These are phyloP conservation scores for Hemichromis elongatus DNA, from an alignment of 2,113 vertebrate genomes.

Conservation along the genomic window DNA sequence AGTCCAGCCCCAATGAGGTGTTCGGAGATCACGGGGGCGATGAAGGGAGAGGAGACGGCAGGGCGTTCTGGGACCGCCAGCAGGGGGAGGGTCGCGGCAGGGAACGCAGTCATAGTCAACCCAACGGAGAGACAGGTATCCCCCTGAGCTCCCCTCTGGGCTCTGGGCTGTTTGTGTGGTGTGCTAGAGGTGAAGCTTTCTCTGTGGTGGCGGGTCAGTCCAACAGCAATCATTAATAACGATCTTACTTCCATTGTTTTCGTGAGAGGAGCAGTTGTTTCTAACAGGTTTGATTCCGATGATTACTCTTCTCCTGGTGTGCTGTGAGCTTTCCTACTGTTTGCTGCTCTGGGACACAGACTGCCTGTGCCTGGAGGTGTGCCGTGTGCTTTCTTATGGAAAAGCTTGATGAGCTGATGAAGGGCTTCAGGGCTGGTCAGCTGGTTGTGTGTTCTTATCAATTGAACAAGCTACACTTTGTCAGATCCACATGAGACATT, in stretches of 20 bases:
- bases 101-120: constrained; percentile 28
- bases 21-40: constrained; percentile 41
- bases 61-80: constrained; percentile 10
- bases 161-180: constrained; percentile 38
- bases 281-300: background rate
- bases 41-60: constrained; percentile 13
- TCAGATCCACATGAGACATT: background rate
- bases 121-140: constrained; percentile 81
- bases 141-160: constrained; percentile 6
- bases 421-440: constrained; percentile 21
- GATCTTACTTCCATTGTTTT: background rate
- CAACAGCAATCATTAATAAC: constrained; percentile 1
- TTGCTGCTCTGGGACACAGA: background rate
- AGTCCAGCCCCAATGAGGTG: constrained; percentile 53
- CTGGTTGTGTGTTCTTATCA: background rate
- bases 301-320: background rate
- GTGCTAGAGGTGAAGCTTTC: constrained; percentile 11
- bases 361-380: background rate
- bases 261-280: background rate
- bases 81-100: constrained; percentile 26
- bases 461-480: background rate
- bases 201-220: constrained; percentile 45
- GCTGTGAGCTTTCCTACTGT: background rate
- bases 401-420: background rate
- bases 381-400: constrained; percentile 9